Base-by-base conservation (phyloP, 2,888 invertebrate genomes). In the Phaedon cochleariae region DNA sequence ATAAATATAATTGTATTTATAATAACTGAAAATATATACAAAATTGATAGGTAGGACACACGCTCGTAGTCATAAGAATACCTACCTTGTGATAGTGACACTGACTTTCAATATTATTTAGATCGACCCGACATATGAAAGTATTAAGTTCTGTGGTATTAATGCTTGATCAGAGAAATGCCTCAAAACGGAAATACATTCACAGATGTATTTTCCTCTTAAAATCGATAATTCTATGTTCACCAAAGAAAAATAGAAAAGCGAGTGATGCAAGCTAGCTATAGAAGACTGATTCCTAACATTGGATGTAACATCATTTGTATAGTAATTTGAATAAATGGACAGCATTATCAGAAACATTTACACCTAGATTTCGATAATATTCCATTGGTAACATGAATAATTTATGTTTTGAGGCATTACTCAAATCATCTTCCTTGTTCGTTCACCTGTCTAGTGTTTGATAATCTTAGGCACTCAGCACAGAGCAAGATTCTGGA, bases 401-500 rank as follows among this genome's bases (percentile, higher is more conserved):
- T n/a, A n/a, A n/a, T n/a, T n/a, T n/a, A n/a, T n/a, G n/a, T n/a
- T 26, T 26, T 26, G 26, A 26, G 26, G 26, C 26, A 26, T 3
- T 26, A 3, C 7, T 7, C 3, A 26, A 26, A 26, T 3, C 26
- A 26, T 26, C 3, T 26, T 78, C 78, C 77, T 77, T 74, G 73
- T 76, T 78, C 76, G 77, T 75, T 77, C 77, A 75, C 77, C 77
- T n/a, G n/a, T n/a, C 76, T 75, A 78, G 75, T 78, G 74, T 79
- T 77, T 77, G 26, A 26, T 76, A 77, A 80, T 76, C 79, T 79
- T 76, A 77, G 77, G 80, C 81, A 82, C 82, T 77, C 76, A 78
- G 80, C 81, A 82, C 81, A 78, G 78, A 78, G 77, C 78, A 80
- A 79, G 79, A 80, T 77, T 80, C 79, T 81, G 80, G 78, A 81